These are phyloP conservation scores for Eristalis pertinax DNA, from an alignment of 2,888 invertebrate species.

Conservation along the genomic window DNA sequence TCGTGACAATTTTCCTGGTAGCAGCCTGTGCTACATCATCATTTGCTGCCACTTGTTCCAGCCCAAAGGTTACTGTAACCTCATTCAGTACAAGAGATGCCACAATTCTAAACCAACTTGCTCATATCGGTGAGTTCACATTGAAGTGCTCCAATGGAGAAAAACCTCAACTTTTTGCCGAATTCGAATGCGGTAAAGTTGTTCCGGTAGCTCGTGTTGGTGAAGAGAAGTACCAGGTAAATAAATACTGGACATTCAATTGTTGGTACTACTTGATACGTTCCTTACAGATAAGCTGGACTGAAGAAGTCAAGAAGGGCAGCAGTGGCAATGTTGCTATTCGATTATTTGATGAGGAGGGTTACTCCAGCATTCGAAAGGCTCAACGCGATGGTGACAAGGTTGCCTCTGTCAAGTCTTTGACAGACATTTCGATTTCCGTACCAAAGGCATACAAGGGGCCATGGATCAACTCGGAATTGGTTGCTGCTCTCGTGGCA, in stretches of 20 bases:
- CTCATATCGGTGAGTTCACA: slow-evolving; percentile 94
- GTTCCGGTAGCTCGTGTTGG: slow-evolving; percentile 91
- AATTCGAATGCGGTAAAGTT: slow-evolving; percentile 90
- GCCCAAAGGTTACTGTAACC: slow-evolving; percentile 87
- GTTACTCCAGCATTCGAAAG: slow-evolving; percentile 92
- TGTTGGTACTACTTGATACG: neutral
- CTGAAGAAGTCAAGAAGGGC: slow-evolving; percentile 92
- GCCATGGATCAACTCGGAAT: slow-evolving; percentile 95
- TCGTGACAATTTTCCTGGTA: slow-evolving; percentile 74
- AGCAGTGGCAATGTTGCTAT: slow-evolving; percentile 91
- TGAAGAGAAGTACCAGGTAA: slow-evolving; percentile 92
- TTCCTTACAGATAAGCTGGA: slow-evolving; percentile 91
- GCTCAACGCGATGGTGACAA: slow-evolving; percentile 88
- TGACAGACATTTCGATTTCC: slow-evolving; percentile 86
- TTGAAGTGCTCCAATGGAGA: slow-evolving; percentile 89
- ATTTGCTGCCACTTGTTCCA: slow-evolving; percentile 82
- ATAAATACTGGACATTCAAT: slow-evolving; percentile 79
- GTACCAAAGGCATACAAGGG: slow-evolving; percentile 93
- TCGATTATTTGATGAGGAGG: slow-evolving; percentile 95
- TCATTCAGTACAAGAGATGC: slow-evolving; percentile 96
- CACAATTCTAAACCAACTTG: slow-evolving; percentile 93
- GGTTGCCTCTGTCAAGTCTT: slow-evolving; percentile 84
- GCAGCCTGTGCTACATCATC: slow-evolving; percentile 73
- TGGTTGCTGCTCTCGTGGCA: slow-evolving; percentile 90
- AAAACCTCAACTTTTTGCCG: slow-evolving; percentile 92